These are phyloP conservation scores for Gambusia affinis DNA, from an alignment of 2,113 vertebrate genomes.

Conservation along the genomic window DNA sequence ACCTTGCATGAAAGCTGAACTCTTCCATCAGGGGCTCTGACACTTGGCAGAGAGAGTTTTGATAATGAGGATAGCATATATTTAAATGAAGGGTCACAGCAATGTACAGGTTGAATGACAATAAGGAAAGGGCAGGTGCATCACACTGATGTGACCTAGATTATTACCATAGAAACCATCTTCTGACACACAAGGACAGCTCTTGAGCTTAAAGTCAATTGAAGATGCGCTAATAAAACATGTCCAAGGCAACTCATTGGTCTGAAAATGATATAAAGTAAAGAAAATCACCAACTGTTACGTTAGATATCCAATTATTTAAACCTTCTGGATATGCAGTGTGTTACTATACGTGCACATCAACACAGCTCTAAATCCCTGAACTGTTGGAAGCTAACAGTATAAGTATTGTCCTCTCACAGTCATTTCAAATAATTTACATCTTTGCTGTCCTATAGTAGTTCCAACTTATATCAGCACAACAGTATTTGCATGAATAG, in stretches of 20 bases:
- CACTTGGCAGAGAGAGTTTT: conserved; percentile 1
- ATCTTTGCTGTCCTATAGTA: too few species aligned
- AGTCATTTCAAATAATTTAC: too few species aligned
- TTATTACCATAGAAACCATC: not conserved
- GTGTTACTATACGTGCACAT: not conserved
- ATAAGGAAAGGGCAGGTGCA: conserved; percentile 1
- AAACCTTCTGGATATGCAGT: not conserved
- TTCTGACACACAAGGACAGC: conserved; percentile 1
- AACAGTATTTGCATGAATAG: too few species aligned
- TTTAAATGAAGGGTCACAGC: conserved; percentile 12
- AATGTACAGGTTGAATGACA: not conserved
- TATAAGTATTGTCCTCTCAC: too few species aligned
- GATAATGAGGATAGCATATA: conserved; percentile 19
- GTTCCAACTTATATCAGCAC: too few species aligned
- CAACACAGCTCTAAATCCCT: too few species aligned
- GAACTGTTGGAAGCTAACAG: not conserved
- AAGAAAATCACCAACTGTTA: not conserved
- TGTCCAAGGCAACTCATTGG: not conserved
- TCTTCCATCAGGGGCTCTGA: not conserved
- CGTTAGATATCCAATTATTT: too few species aligned
- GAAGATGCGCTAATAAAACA: not conserved
- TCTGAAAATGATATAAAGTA: not conserved
- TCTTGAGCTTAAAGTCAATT: conserved; percentile 1
- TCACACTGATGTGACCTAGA: not conserved
- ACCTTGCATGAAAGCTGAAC: conserved; percentile 21